Evolutionary conservation across 1,140 invertebrate species (phyloP).

Genomic region (Amyelois transitella): DNA sequence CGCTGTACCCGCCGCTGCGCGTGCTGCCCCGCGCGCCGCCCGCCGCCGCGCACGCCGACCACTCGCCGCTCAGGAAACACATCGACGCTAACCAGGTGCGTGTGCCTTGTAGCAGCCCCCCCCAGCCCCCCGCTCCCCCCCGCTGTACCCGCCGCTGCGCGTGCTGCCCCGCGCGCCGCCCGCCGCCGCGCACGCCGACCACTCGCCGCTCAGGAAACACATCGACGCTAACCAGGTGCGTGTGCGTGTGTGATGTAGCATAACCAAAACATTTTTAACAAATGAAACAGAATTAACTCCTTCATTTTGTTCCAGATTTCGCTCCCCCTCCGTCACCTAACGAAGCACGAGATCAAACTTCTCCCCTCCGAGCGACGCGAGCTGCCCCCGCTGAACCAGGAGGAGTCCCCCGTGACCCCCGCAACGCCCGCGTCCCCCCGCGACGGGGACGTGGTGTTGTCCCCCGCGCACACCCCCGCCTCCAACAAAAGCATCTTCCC

Average conservation of each 20-base stretch:
- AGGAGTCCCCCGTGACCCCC: conserved; percentile 14
- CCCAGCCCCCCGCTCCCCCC: neutral
- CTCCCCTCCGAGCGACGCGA: conserved; percentile 41
- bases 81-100: conserved; percentile 26
- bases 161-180: conserved; percentile 11
- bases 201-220: conserved; percentile 32
- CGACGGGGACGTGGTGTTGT: neutral
- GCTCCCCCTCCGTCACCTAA: conserved; percentile 46
- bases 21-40: conserved; percentile 11
- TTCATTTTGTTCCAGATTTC: conserved; percentile 40
- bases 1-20: conserved; percentile 14
- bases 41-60: neutral
- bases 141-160: conserved; percentile 14
- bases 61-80: conserved; percentile 32
- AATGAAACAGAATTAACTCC: too few species aligned
- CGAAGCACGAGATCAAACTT: conserved; percentile 63
- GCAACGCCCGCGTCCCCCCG: conserved; percentile 14
- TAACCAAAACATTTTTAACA: too few species aligned
- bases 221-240: conserved; percentile 26
- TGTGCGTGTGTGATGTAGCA: neutral
- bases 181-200: neutral
- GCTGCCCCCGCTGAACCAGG: conserved; percentile 47
- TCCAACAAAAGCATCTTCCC: conserved; percentile 50
- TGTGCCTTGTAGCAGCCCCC: neutral
- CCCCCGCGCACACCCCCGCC: conserved; percentile 25